phyloP scores from a whole-genome alignment of 2,113 vertebrate genomes.

The Orthonyx spaldingii region DNA sequence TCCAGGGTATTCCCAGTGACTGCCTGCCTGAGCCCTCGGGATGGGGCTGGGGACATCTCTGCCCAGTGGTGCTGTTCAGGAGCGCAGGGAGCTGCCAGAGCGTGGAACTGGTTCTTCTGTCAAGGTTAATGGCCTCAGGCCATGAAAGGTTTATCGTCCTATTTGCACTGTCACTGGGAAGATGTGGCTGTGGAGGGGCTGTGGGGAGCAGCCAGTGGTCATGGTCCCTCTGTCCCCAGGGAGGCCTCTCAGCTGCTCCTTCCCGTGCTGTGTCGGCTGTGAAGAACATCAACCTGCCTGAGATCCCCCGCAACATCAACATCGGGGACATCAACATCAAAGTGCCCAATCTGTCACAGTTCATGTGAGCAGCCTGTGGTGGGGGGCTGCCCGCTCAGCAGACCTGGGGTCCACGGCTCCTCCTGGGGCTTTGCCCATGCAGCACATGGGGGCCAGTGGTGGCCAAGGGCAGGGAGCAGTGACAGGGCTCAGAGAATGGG shows the following conservation, averaged over 20 bases:
- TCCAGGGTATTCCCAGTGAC: background rate
- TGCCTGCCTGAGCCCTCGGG: fast-evolving
- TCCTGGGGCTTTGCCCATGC: background rate
- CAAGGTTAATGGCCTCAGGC: background rate
- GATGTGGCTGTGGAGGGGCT: background rate
- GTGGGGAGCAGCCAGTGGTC: background rate
- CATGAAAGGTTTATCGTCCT: background rate
- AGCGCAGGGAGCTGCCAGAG: background rate
- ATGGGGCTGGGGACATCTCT: background rate
- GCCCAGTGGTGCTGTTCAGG: background rate
- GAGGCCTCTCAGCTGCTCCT: conserved; percentile 86
- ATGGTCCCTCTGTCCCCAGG: conserved; percentile 60
- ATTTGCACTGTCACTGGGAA: fast-evolving
- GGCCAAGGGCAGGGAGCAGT: background rate
- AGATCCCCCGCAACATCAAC: conserved; percentile 95
- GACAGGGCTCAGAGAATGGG: background rate
- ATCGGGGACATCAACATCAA: conserved; percentile 95
- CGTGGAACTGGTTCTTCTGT: fast-evolving
- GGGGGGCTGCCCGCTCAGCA: background rate
- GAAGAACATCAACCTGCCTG: conserved; percentile 94
- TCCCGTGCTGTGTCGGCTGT: conserved; percentile 89
- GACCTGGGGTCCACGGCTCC: background rate
- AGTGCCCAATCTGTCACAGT: conserved; percentile 90
- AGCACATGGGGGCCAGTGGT: background rate
- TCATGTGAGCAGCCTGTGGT: conserved; percentile 66